Conservation (phyloP, 2,113 vertebrate genomes). For the Dolichotis patagonum region DNA sequence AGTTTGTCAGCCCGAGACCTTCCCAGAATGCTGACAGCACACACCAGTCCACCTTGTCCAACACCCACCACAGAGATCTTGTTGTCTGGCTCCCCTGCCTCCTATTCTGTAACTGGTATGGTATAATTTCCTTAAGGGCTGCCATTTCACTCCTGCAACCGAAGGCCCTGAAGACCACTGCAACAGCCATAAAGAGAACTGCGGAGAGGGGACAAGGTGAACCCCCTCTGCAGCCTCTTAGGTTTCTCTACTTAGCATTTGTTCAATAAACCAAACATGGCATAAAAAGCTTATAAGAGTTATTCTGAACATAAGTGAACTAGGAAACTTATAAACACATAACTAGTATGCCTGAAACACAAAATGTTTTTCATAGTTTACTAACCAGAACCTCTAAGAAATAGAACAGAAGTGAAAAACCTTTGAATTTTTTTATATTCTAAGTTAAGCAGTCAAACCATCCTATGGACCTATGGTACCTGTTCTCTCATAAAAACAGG, state of each 20-base stretch:
- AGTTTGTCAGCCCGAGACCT: constrained; percentile 76
- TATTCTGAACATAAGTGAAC: not conserved
- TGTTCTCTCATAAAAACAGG: not conserved
- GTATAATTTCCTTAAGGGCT: constrained; percentile 93
- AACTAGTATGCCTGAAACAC: not conserved
- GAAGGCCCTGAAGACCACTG: not conserved
- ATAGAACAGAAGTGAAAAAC: not conserved
- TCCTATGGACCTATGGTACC: not conserved
- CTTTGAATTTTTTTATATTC: not conserved
- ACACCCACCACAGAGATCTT: constrained; percentile 97
- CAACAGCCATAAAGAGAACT: not conserved
- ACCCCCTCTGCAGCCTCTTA: not conserved
- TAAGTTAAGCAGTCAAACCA: not conserved
- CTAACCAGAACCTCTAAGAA: not conserved
- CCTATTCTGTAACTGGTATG: constrained; percentile 81
- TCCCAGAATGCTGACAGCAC: constrained; percentile 94
- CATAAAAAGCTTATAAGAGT: not conserved
- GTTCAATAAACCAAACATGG: not conserved
- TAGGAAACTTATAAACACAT: not conserved
- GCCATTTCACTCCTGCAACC: constrained; percentile 89
- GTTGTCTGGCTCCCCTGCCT: constrained; percentile 87
- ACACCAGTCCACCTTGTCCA: constrained; percentile 97
- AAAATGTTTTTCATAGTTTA: not conserved
- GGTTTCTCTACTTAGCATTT: not conserved
- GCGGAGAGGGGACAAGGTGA: no score